Conservation (phyloP, 2,113 vertebrate species). For the Addax nasomaculatus region DNA sequence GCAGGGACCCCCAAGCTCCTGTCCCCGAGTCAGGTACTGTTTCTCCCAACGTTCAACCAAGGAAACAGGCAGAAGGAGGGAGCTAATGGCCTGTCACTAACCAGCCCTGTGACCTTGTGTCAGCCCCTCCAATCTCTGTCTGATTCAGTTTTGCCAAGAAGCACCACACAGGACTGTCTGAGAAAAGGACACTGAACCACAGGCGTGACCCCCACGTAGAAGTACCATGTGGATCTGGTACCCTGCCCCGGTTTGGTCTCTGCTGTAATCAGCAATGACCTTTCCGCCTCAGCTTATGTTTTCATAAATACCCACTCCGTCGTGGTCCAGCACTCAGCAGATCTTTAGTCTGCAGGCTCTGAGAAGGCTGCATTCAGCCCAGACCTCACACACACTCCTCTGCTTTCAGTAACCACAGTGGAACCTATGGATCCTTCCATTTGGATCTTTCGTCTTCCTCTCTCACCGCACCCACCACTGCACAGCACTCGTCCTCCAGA, state of each 20-base stretch:
- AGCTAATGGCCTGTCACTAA: not conserved
- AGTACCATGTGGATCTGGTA: accelerated
- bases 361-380: not conserved
- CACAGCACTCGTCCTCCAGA: not conserved
- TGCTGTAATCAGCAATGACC: not conserved
- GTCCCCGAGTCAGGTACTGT: not conserved
- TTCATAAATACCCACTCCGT: not conserved
- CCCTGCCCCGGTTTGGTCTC: not conserved
- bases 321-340: no score
- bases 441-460: no score
- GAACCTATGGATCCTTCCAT: not conserved
- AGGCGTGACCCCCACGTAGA: accelerated
- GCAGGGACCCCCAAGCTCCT: no score
- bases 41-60: not conserved
- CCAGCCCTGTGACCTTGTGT: not conserved
- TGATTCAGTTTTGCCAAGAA: not conserved
- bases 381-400: not conserved
- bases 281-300: not conserved
- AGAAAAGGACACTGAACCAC: not conserved
- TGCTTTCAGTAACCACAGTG: not conserved
- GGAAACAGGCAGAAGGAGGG: accelerated
- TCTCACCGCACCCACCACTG: accelerated
- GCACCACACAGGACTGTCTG: not conserved
- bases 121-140: not conserved
- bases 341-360: not conserved